Evolutionary conservation across 2,113 vertebrate species (phyloP), one percentile per base, ranked within the genome.

Genomic region (Cyphomyrus plagiostoma): DNA sequence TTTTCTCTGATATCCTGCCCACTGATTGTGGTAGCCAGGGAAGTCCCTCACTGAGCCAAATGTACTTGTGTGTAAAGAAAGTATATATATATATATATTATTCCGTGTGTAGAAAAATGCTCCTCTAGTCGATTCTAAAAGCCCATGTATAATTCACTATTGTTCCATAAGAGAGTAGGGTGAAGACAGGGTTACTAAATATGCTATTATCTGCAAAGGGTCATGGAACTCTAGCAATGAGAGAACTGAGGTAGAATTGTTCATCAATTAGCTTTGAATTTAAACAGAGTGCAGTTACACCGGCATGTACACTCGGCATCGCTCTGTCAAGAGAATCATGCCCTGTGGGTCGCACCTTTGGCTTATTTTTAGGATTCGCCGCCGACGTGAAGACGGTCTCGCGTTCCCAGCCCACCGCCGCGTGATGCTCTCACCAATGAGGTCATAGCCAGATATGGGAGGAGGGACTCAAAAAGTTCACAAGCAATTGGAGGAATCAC

Each of bases 291-390:
- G 17, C n/a, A 35, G 17, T 87, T 21, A n/a, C 74, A 89, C 88
- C n/a, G n/a, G n/a, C n/a, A n/a, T n/a, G n/a, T n/a, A n/a, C n/a
- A n/a, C 62, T 88, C 17, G 7, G 45, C 66, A 91, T 50, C 1
- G 26, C 89, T 88, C 21, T 45, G 23, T 92, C 82, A 90, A 30
- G 23, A 74, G 26, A 62, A 89, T 84, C 91, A 86, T 39, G 35
- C 88, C 80, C 87, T 3, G 50, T 80, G 77, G 85, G 35, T 90
- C 89, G 26, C 85, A 92, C 91, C 84, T 92, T 52, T 53, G 21
- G 50, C 83, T 87, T 89, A 87, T 91, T 91, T 50, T 89, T 53
- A 80, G 77, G 49, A n/a, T 35, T 88, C 46, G 70, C 52, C 1
- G 66, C 89, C 48, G 49, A 89, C 62, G 89, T 89, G 90, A 77